These are phyloP conservation scores for Sandelia bainsii DNA, from an alignment of 2,797 vertebrate species.

Conservation along the genomic window DNA sequence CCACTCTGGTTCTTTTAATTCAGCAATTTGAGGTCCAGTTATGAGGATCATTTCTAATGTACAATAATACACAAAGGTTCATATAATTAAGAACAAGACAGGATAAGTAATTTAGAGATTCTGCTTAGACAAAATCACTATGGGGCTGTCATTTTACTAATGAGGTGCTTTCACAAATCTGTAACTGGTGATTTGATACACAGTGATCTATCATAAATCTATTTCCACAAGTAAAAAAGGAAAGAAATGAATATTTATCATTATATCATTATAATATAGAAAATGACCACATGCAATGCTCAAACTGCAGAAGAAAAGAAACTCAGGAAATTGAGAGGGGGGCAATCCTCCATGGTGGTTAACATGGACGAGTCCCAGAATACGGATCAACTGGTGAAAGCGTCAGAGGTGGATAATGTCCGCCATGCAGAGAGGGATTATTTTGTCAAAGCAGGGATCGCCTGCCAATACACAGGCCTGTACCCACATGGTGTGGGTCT, in stretches of 20 bases:
- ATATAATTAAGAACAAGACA: constrained; percentile 64
- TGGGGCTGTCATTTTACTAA: constrained; percentile 52
- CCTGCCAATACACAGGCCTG: constrained; percentile 68
- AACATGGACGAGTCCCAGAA: constrained; percentile 59
- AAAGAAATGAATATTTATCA: constrained; percentile 44
- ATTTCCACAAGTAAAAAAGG: constrained; percentile 29
- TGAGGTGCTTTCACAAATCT: constrained; percentile 51
- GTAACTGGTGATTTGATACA: constrained; percentile 60
- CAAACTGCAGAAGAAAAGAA: constrained; percentile 53
- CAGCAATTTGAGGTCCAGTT: constrained; percentile 50
- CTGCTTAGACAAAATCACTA: constrained; percentile 59
- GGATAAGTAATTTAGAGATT: constrained; percentile 56
- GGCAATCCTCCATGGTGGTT: constrained; percentile 49
- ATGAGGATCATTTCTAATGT: constrained; percentile 65
- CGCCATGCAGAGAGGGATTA: constrained; percentile 71
- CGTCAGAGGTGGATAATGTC: constrained; percentile 70
- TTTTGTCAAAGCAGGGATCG: constrained; percentile 73
- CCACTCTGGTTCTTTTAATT: constrained; percentile 39
- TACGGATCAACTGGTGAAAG: constrained; percentile 63
- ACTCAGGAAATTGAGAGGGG: constrained; percentile 41
- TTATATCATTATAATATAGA: constrained; percentile 47
- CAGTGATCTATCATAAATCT: constrained; percentile 52
- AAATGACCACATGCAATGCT: constrained; percentile 55
- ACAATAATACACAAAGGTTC: constrained; percentile 43
- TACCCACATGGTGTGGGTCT: constrained; percentile 57